Conservation (phyloP, 2,113 vertebrate genomes). For the Tringa solitaria region DNA sequence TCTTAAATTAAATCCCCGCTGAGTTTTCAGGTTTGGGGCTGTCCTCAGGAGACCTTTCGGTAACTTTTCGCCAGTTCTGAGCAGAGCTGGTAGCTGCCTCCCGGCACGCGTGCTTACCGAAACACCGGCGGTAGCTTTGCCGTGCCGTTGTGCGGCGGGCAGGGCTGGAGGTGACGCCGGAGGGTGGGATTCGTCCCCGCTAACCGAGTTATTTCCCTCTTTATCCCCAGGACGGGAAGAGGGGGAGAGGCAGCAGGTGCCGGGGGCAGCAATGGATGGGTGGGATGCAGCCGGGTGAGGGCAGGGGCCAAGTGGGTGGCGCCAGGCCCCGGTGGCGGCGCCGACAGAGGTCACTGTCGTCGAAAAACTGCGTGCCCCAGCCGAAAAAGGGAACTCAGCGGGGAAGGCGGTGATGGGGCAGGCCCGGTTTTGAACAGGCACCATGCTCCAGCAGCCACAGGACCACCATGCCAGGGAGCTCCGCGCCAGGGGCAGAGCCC, state of each 20-base stretch:
- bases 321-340: accelerated
- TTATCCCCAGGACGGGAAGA: accelerated
- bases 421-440: background rate
- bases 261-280: accelerated
- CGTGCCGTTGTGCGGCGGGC: background rate
- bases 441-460: background rate
- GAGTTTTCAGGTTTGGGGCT: slow-evolving; percentile 26
- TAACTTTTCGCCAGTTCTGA: slow-evolving; percentile 20
- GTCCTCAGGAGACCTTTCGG: slow-evolving; percentile 70
- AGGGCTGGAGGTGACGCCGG: background rate
- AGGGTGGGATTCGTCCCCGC: background rate
- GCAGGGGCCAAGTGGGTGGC: background rate
- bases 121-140: slow-evolving; percentile 22
- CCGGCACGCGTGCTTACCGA: slow-evolving; percentile 46
- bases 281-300: accelerated
- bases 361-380: background rate
- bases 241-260: accelerated
- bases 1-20: slow-evolving; percentile 23
- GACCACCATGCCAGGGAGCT: background rate
- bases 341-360: slow-evolving; percentile 56
- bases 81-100: slow-evolving; percentile 44
- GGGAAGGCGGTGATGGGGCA: background rate
- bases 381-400: background rate
- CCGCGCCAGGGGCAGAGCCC: accelerated
- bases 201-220: accelerated